Evolutionary conservation across 2,113 vertebrate genomes (phyloP), one percentile per base, ranked within the genome.

Genomic region (Emydura subglobosa): DNA sequence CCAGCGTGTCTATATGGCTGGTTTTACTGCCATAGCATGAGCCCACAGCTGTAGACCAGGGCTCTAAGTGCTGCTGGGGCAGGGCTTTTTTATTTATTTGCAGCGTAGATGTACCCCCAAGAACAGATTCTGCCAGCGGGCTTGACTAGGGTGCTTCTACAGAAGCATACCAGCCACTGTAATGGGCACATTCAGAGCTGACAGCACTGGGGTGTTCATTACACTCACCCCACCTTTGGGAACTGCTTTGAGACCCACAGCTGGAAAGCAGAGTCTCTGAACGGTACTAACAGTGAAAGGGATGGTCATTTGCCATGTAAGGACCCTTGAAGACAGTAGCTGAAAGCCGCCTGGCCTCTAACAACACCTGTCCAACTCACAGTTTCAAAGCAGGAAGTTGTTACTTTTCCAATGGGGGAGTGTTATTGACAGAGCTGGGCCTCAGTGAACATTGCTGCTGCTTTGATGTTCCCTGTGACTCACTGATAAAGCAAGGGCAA

Each of bases 391-490:
- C 65, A 72, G 65, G n/a, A 39, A 22, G n/a, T 39, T 39, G n/a
- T 72, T 68, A 19, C 7, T 3, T 68, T 68, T n/a, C 65, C 57
- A 27, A 7, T n/a, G 34, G 61, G 8, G 65, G 34, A n/a, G 34
- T 68, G 65, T 68, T 68, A 39, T 39, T 68, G 22, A 50, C 61
- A 3, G n/a, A 2, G 5, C 11, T 2, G 79, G 7, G 5, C 12
- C 49, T 19, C 7, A 1, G 2, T 12, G 21, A 68, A 5, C 8
- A 1, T 21, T 25, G 79, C 25, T 3, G 44, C 16, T 10, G 78
- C 82, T 24, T 6, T 2, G 34, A 53, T 21, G 34, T 19, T 3
- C 16, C 1, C 5, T 81, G 50, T 5, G n/a, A 7, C 47, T 1
- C 7, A 1, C 61, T 0, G 83, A 72, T 25, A 1, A 39, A 39